These are phyloP conservation scores for Tragelaphus imberbis DNA, from an alignment of 2,113 vertebrate genomes.

Conservation along the genomic window DNA sequence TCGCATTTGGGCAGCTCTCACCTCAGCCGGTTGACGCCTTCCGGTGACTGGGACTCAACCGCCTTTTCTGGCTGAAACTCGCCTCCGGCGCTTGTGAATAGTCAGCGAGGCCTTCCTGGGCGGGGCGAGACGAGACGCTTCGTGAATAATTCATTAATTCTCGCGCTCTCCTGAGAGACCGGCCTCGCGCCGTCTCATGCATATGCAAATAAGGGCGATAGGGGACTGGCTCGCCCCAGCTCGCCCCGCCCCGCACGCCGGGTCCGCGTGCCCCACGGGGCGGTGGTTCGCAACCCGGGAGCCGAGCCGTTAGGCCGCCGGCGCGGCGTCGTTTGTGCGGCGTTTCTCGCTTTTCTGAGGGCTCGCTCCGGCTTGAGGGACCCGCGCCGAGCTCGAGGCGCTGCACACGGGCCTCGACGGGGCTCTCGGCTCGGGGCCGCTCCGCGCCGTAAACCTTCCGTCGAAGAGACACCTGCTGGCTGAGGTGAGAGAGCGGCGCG, in stretches of 20 bases:
- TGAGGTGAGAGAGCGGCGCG: slow-evolving; percentile 68
- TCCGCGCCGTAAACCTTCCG: slow-evolving; percentile 76
- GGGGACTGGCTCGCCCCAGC: accelerated
- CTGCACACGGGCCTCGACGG: slow-evolving; percentile 56
- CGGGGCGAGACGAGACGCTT: background rate
- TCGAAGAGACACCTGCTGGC: slow-evolving; percentile 81
- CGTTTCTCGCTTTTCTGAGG: background rate
- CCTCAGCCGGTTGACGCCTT: background rate
- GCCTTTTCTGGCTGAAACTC: background rate
- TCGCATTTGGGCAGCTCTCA: accelerated
- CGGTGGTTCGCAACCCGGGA: accelerated
- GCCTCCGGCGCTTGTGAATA: background rate
- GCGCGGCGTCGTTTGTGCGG: accelerated
- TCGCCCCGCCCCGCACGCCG: accelerated
- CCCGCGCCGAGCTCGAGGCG: no score
- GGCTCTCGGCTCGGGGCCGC: slow-evolving; percentile 79
- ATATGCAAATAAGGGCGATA: background rate
- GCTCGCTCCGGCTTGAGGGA: background rate
- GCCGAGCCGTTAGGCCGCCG: accelerated
- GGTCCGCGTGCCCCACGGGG: accelerated
- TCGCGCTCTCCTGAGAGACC: accelerated
- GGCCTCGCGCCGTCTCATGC: background rate
- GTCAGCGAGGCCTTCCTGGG: background rate
- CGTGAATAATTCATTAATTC: background rate
- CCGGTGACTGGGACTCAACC: background rate